These are phyloP conservation scores for Oncorhynchus tshawytscha DNA, from an alignment of 2,113 vertebrate genomes.

Conservation along the genomic window DNA sequence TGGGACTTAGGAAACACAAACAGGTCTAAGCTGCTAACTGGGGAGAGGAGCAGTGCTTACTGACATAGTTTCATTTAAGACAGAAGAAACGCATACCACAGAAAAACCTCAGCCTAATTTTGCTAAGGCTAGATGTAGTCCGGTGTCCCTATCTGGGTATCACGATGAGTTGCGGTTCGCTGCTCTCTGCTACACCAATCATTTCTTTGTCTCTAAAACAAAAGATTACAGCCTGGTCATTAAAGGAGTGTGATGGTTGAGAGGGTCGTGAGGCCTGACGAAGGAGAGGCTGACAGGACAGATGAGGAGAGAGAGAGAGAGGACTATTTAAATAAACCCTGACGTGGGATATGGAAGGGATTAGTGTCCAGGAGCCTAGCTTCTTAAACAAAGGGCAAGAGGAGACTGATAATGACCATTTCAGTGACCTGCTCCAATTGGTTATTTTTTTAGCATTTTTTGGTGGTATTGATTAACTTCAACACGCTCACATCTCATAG, in stretches of 20 bases:
- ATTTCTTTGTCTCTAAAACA: constrained; percentile 64
- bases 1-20: constrained; percentile 76
- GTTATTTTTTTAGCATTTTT: background rate
- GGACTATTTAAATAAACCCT: constrained; percentile 58
- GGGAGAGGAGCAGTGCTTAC: constrained; percentile 68
- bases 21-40: constrained; percentile 71
- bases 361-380: constrained; percentile 61
- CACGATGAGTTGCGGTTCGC: constrained; percentile 52
- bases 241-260: constrained; percentile 60
- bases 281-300: constrained; percentile 37
- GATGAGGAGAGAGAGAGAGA: constrained; percentile 46
- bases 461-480: background rate
- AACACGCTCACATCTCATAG: background rate
- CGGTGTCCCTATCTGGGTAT: constrained; percentile 33
- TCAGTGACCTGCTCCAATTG: constrained; percentile 2
- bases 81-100: background rate
- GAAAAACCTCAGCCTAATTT: constrained; percentile 9
- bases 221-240: constrained; percentile 60
- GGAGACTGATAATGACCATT: constrained; percentile 38
- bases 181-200: constrained; percentile 53
- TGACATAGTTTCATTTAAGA: background rate
- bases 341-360: constrained; percentile 61
- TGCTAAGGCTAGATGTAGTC: background rate
- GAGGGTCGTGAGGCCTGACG: constrained; percentile 54
- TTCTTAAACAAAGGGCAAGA: constrained; percentile 48